Evolutionary conservation across 1,140 invertebrate genomes (phyloP), one percentile per base, ranked within the genome.

Genomic region (Drosophila kohkoa): DNA sequence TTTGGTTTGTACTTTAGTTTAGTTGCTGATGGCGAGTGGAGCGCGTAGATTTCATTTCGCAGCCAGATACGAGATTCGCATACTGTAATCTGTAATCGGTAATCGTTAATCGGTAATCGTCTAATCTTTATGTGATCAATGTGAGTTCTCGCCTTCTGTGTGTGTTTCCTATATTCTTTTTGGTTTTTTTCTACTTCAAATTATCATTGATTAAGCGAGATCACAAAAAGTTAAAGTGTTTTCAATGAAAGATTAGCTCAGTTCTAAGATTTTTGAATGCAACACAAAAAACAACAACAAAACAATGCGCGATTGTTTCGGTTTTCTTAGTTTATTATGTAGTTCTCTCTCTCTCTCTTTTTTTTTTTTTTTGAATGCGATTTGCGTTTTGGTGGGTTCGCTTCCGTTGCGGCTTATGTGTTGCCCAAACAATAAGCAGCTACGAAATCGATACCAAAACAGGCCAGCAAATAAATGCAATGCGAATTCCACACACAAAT

Each of bases 1-100:
- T 88, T 89, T 72, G 77, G 59, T 77, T 70, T 68, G 83, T 89
- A 88, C 77, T 89, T 88, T 90, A 90, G 85, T 88, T 88, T 88
- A 88, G 85, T 88, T 85, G 85, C 76, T 79, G 81, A 69, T 83
- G 85, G 80, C 83, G 70, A 80, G 64, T 82, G 77, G 81, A 81
- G 73, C 85, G 83, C 67, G 77, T 81, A 89, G 83, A 87, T 83
- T 88, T 88, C 45, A 43, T 68, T 70, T 70, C 58, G 52, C 35
- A 70, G 54, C 13, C 35, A n/a, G 49, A 52, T 25, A 60, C 13
- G 11, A 60, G 28, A 35, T 38, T 58, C 11, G 20, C 25, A 66
- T 65, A 43, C 3, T 2, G 7, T 30, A 46, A 51, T 32, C 28
- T 48, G 35, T 32, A 45, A 51, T 59, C 13, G 5, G 32, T 32